phyloP scores from a whole-genome alignment of 64 coral and sea anemone species.

The Trachythela sp. region DNA sequence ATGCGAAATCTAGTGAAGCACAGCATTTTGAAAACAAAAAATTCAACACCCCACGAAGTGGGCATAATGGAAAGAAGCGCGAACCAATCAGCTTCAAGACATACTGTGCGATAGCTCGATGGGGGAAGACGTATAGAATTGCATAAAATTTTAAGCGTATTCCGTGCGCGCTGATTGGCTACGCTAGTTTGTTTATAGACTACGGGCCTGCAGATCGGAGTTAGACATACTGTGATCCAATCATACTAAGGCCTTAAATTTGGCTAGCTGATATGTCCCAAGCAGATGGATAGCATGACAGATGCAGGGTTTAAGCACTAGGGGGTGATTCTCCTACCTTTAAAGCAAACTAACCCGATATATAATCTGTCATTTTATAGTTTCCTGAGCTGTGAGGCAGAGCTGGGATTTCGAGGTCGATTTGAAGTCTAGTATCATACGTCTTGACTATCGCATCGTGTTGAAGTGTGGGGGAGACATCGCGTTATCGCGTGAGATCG shows the following conservation, averaged over 20 bases:
- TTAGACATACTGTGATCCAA: neutral
- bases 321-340: neutral
- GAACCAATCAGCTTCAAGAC: neutral
- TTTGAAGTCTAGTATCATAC: neutral
- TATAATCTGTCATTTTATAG: conserved; percentile 11
- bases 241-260: neutral
- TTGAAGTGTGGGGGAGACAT: neutral
- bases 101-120: neutral
- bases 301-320: neutral
- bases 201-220: neutral
- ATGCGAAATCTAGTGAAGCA: conserved; percentile 14
- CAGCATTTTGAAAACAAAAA: conserved; percentile 29
- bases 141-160: conserved; percentile 4
- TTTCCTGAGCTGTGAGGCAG: neutral
- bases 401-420: neutral
- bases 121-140: neutral
- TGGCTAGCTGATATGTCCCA: neutral
- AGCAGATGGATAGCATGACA: neutral
- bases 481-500: conserved; percentile 4
- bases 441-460: neutral
- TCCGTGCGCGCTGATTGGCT: neutral
- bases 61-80: neutral
- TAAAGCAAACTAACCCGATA: conserved; percentile 26
- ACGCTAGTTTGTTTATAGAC: neutral
- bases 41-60: neutral